phyloP scores from a whole-genome alignment of 2,888 invertebrate genomes.

The Netelia inedita region DNA sequence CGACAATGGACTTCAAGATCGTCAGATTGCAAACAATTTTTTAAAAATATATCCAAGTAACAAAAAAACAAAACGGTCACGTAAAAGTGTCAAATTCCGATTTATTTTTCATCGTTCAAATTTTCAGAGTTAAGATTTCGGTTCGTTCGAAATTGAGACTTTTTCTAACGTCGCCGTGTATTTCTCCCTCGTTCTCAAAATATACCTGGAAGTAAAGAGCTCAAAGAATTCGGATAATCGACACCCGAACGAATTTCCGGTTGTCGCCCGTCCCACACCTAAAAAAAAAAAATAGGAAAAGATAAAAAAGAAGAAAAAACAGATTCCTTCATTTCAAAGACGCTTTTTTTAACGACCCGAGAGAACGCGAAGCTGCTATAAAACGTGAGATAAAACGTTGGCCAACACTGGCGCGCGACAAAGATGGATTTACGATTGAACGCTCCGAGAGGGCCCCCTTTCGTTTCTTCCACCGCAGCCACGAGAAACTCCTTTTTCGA shows the following conservation, averaged over 20 bases:
- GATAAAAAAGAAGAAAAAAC: not conserved
- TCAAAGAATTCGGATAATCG: conserved; percentile 14
- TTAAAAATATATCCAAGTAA: not conserved
- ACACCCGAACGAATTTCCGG: conserved; percentile 34
- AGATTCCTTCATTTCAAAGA: conserved; percentile 17
- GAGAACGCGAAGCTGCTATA: not conserved
- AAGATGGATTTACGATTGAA: conserved; percentile 56
- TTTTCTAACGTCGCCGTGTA: conserved; percentile 17
- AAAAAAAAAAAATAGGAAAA: conserved; percentile 7
- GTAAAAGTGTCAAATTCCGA: not conserved
- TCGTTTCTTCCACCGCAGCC: not conserved
- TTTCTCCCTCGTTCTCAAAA: not conserved
- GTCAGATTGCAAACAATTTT: not conserved
- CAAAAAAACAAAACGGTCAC: not conserved
- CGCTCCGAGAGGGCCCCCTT: conserved; percentile 19
- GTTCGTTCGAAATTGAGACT: conserved; percentile 1
- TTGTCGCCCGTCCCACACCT: conserved; percentile 2
- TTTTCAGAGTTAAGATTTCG: not conserved
- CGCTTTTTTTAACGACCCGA: conserved; percentile 40
- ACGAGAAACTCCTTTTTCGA: conserved; percentile 10
- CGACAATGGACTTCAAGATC: too few species aligned
- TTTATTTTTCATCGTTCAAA: not conserved
- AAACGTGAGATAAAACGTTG: conserved; percentile 21
- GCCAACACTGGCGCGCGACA: conserved; percentile 19
- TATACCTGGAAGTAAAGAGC: not conserved